Evolutionary conservation across 64 coral and sea anemone species (phyloP).

Genomic region (Anthopleura sola): DNA sequence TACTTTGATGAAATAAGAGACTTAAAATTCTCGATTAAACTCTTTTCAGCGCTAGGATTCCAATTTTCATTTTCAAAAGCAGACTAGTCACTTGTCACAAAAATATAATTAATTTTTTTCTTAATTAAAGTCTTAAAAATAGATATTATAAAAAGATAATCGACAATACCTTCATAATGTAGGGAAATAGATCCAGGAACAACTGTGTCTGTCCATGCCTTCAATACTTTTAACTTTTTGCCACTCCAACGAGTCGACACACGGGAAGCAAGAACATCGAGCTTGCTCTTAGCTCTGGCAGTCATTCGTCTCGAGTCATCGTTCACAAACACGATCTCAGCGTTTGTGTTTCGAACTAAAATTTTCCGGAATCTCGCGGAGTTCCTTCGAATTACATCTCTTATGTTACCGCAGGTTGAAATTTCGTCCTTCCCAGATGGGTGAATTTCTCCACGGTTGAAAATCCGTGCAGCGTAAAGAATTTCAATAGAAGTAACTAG

Average conservation of each 20-base stretch:
- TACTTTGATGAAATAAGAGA: not conserved
- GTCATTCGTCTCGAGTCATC: conserved; percentile 92
- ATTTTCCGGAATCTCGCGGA: conserved; percentile 89
- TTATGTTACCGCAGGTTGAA: conserved; percentile 64
- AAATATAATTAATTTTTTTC: no score
- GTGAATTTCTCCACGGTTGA: conserved; percentile 1
- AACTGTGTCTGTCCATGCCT: conserved; percentile 83
- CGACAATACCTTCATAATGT: conserved; percentile 87
- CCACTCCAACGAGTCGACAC: conserved; percentile 42
- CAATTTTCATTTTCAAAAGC: not conserved
- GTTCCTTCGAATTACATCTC: conserved; percentile 83
- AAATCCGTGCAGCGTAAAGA: not conserved
- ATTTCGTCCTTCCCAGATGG: conserved; percentile 57
- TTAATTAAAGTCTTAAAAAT: no score
- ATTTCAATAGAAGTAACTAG: not conserved
- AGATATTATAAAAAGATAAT: not conserved
- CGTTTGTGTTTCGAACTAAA: conserved; percentile 73
- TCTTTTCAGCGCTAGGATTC: not conserved
- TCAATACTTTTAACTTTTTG: conserved; percentile 43
- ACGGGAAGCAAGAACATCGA: conserved; percentile 70
- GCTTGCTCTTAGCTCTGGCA: conserved; percentile 82
- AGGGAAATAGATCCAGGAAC: conserved; percentile 32
- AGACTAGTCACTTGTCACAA: no score
- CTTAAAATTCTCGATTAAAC: not conserved
- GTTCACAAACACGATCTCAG: conserved; percentile 50